These are phyloP conservation scores for Gasterosteus aculeatus DNA, from an alignment of 2,113 vertebrate species.

Conservation along the genomic window DNA sequence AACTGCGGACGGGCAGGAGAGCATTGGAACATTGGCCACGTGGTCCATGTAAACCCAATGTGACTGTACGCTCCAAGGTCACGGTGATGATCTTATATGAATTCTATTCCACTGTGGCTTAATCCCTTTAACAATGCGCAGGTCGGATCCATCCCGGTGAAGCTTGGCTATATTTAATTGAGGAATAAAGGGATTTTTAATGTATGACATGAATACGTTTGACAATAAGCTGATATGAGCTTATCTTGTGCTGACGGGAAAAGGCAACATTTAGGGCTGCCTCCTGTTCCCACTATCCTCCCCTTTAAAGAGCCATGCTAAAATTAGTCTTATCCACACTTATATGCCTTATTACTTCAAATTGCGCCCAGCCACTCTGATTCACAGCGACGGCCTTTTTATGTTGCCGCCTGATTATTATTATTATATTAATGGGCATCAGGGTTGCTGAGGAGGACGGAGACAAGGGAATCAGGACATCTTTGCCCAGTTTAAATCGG, in stretches of 20 bases:
- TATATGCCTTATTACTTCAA: conserved; percentile 50
- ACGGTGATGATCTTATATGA: conserved; percentile 40
- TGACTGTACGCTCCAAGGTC: conserved; percentile 40
- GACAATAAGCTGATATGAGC: conserved; percentile 42
- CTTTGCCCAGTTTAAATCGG: conserved; percentile 6
- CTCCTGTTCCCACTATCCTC: not conserved
- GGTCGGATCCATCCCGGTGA: conserved; percentile 19
- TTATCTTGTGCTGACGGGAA: conserved; percentile 44
- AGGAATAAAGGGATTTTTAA: conserved; percentile 61
- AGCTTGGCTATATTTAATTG: conserved; percentile 54
- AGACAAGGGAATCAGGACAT: conserved; percentile 5
- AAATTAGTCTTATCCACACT: conserved; percentile 30
- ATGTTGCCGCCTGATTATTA: conserved; percentile 28
- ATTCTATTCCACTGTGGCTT: conserved; percentile 43
- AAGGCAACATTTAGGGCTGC: conserved; percentile 27
- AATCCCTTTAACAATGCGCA: conserved; percentile 33
- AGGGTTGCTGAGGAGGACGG: conserved; percentile 22
- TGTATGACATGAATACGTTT: conserved; percentile 65
- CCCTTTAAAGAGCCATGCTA: conserved; percentile 6
- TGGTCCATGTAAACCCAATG: not conserved
- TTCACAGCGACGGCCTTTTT: conserved; percentile 2
- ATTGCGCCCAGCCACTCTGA: conserved; percentile 30
- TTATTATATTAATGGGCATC: conserved; percentile 27
- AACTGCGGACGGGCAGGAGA: conserved; percentile 42
- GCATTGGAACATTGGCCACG: not conserved